These are phyloP conservation scores for Thymallus thymallus DNA, from an alignment of 2,113 vertebrate species.

Conservation along the genomic window DNA sequence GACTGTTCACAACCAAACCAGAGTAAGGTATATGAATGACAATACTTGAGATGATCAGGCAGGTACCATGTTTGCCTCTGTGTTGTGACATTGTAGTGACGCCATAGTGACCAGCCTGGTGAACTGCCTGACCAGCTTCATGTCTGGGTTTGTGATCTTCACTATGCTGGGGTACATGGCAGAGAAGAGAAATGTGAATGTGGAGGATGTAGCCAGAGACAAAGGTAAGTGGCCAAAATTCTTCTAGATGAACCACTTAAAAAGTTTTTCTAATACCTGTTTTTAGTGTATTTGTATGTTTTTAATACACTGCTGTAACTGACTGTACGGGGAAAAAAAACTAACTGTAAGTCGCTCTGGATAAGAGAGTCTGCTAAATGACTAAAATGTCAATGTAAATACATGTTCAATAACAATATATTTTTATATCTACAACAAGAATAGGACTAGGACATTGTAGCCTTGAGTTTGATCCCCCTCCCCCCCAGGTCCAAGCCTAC, in stretches of 20 bases:
- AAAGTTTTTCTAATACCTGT: too few relatives aligned
- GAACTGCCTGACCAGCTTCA: slow-evolving; percentile 90
- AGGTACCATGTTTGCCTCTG: background rate
- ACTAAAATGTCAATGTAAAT: too few relatives aligned
- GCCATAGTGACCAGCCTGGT: slow-evolving; percentile 85
- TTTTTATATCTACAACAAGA: background rate
- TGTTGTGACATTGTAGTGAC: slow-evolving; percentile 68
- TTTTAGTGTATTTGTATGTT: too few relatives aligned
- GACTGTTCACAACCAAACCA: background rate
- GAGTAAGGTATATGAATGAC: background rate
- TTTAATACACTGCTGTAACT: too few relatives aligned
- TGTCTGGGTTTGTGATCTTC: slow-evolving; percentile 91
- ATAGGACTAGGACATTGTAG: too few relatives aligned
- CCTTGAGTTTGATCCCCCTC: too few relatives aligned
- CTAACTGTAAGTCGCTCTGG: too few relatives aligned
- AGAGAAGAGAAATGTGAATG: slow-evolving; percentile 85
- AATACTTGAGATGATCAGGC: background rate
- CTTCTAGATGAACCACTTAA: background rate
- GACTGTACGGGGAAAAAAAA: too few relatives aligned
- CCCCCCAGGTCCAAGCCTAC: slow-evolving; percentile 83
- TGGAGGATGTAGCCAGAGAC: slow-evolving; percentile 86
- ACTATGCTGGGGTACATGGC: slow-evolving; percentile 93
- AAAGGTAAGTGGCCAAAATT: slow-evolving; percentile 72
- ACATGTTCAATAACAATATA: background rate
- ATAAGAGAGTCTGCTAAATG: too few relatives aligned